Percentiles rank a stretch among this genome's conserved stretches.
Conservation (phyloP, 1,140 invertebrate genomes). For the Daktulosphaira vitifoliae region DNA sequence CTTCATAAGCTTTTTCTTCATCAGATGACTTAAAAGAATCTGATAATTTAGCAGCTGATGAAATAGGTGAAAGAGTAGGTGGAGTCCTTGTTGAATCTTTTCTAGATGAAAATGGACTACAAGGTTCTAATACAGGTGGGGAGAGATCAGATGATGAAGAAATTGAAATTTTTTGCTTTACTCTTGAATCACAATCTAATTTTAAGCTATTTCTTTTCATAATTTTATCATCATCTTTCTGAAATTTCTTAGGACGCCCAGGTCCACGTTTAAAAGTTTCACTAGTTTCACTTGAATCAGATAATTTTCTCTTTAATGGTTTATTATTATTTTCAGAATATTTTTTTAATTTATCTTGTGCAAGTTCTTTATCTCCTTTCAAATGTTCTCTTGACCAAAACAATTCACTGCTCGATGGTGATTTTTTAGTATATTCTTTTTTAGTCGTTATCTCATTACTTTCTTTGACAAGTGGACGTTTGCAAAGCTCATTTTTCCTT, state of each 20-base stretch:
- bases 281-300: background rate
- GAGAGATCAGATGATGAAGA: slow-evolving; percentile 27
- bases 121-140: slow-evolving; percentile 21
- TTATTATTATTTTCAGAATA: background rate
- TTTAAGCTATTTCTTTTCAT: slow-evolving; percentile 8
- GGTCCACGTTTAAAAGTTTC: slow-evolving; percentile 11
- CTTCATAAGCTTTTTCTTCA: background rate
- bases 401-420: background rate
- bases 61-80: slow-evolving; percentile 8
- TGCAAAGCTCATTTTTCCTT: no score
- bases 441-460: background rate
- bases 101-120: slow-evolving; percentile 20
- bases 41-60: background rate
- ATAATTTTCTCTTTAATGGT: slow-evolving; percentile 1
- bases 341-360: no score
- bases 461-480: background rate
- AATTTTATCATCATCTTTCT: background rate
- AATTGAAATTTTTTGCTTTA: slow-evolving; percentile 10
- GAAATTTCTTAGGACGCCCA: slow-evolving; percentile 15
- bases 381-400: background rate
- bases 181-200: slow-evolving; percentile 9
- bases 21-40: slow-evolving; percentile 7
- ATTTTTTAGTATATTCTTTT: slow-evolving; percentile 4
- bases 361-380: no score
- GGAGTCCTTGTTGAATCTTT: slow-evolving; percentile 18